phyloP scores from a whole-genome alignment of 1,140 invertebrate genomes.

The Halesus radiatus region DNA sequence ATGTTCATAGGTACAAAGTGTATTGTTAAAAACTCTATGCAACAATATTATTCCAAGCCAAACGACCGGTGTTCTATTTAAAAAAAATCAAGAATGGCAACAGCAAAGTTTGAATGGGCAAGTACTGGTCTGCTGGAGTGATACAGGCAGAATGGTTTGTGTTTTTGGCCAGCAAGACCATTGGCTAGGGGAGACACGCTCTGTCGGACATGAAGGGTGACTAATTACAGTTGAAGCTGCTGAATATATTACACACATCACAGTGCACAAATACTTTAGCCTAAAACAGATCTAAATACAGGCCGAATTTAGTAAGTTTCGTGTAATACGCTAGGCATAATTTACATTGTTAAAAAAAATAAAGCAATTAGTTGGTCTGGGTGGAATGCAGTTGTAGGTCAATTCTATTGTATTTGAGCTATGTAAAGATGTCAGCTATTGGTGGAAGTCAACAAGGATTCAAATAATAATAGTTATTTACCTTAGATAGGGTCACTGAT shows the following conservation, averaged over 20 bases:
- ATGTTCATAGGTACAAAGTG: slow-evolving; percentile 3
- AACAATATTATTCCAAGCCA: slow-evolving; percentile 6
- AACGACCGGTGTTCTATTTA: neutral
- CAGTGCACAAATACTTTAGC: slow-evolving; percentile 39
- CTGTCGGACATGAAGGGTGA: slow-evolving; percentile 69
- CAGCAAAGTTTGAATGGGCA: neutral
- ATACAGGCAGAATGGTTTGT: slow-evolving; percentile 51
- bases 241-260: slow-evolving; percentile 62
- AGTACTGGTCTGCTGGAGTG: neutral
- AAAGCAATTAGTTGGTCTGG: too few relatives aligned
- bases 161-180: slow-evolving; percentile 50
- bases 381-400: too few relatives aligned
- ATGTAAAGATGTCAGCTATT: neutral
- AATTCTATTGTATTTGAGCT: too few relatives aligned
- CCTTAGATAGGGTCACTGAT: too few relatives aligned
- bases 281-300: too few relatives aligned
- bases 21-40: slow-evolving; percentile 8
- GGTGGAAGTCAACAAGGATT: too few relatives aligned
- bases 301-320: too few relatives aligned
- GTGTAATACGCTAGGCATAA: too few relatives aligned
- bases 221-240: slow-evolving; percentile 69
- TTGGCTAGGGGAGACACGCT: slow-evolving; percentile 68
- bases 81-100: neutral
- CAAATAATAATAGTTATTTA: too few relatives aligned
- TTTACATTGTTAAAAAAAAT: too few relatives aligned